These are phyloP conservation scores for Timema cristinae DNA, from an alignment of 2,888 invertebrate species.

Conservation along the genomic window DNA sequence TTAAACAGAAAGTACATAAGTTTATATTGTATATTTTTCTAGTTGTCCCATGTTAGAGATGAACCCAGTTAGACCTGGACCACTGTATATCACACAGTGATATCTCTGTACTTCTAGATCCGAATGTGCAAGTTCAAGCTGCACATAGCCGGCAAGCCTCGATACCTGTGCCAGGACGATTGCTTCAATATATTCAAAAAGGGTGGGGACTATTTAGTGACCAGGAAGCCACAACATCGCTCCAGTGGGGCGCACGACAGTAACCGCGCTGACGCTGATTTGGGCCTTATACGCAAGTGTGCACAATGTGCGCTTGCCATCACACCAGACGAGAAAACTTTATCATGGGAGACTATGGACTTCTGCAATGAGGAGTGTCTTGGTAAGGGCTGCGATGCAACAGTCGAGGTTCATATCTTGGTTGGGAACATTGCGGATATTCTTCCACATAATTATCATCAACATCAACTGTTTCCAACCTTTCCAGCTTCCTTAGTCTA, in stretches of 20 bases:
- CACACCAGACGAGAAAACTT: constrained; percentile 56
- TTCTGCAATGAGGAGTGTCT: constrained; percentile 87
- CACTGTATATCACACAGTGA: no score
- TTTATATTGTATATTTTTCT: no score
- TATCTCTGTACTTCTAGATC: constrained; percentile 19
- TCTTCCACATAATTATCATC: background rate
- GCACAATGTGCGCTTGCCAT: constrained; percentile 52
- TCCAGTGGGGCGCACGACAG: constrained; percentile 44
- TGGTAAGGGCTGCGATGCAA: constrained; percentile 45
- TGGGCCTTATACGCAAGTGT: constrained; percentile 55
- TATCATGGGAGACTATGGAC: constrained; percentile 91
- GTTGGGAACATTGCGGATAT: no score
- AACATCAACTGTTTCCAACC: background rate
- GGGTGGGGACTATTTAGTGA: background rate
- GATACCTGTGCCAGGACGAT: constrained; percentile 25
- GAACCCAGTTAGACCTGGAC: no score
- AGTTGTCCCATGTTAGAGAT: no score
- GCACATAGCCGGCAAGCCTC: constrained; percentile 20
- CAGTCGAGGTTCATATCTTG: background rate
- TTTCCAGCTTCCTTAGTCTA: no score
- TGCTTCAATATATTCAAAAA: constrained; percentile 28
- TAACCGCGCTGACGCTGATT: constrained; percentile 50
- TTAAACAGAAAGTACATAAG: no score
- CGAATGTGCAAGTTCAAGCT: constrained; percentile 25
- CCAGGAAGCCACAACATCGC: background rate